Evolutionary conservation across 2,797 vertebrate genomes (phyloP).

Genomic region (Synaphobranchus kaupii): DNA sequence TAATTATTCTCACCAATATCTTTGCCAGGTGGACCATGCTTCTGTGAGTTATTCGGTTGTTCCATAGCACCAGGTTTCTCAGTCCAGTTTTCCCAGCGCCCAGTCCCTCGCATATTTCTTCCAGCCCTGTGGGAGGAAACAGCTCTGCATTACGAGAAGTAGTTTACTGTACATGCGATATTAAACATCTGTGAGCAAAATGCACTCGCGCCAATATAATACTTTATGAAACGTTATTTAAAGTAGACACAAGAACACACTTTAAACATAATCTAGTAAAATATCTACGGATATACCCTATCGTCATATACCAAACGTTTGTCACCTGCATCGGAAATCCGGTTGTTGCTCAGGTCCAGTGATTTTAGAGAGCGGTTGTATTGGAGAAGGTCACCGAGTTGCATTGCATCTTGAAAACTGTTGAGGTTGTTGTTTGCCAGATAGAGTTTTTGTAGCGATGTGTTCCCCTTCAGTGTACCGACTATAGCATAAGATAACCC

Average conservation of each 20-base stretch:
- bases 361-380: slow-evolving; percentile 66
- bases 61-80: slow-evolving; percentile 66
- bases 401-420: slow-evolving; percentile 75
- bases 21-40: slow-evolving; percentile 70
- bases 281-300: background rate
- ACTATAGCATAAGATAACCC: slow-evolving; percentile 51
- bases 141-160: background rate
- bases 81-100: slow-evolving; percentile 61
- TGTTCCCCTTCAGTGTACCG: slow-evolving; percentile 66
- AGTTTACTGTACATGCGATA: background rate
- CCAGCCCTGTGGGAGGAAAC: slow-evolving; percentile 61
- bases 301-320: background rate
- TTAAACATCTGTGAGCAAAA: background rate
- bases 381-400: slow-evolving; percentile 70
- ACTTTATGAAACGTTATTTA: background rate
- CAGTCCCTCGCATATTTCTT: slow-evolving; percentile 75
- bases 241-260: background rate
- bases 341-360: slow-evolving; percentile 71
- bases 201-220: background rate
- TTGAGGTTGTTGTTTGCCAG: slow-evolving; percentile 71
- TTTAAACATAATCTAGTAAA: background rate
- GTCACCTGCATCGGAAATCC: slow-evolving; percentile 66
- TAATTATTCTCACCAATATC: slow-evolving; percentile 63
- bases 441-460: slow-evolving; percentile 66
- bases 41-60: slow-evolving; percentile 71